Base-by-base conservation (phyloP, 2,797 vertebrate genomes). In the Epinephelus awoara region DNA sequence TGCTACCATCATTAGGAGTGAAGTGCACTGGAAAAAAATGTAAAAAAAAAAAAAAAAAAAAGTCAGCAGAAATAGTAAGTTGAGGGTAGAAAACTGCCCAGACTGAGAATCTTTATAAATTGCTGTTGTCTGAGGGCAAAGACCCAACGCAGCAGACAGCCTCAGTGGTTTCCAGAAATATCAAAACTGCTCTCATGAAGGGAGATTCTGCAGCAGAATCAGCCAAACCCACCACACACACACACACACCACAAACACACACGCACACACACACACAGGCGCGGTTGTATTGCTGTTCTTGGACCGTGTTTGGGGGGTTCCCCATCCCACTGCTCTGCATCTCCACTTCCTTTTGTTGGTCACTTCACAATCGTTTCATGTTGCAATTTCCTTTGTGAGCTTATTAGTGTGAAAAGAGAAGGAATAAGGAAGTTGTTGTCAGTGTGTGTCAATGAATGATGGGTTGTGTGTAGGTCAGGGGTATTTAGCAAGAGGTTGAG, bases 111-210 rank as follows among this genome's bases (percentile, higher is more conserved):
- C 80, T 87, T 80, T 88, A 71, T 81, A 83, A 89, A 87, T 69
- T 67, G 75, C 84, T 88, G 87, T 87, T 90, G 86, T 93, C 81
- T 90, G 66, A 88, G 68, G 85, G 71, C 61, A 79, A 29, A 52
- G 77, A 77, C 72, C 84, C 71, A 89, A 72, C 19, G 66, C 83
- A 85, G 79, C 85, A 85, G 79, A 86, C 80, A 54, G 70, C 56
- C 75, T 80, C 83, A 79, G 82, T 79, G 85, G 87, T 90, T 91
- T 93, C 91, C 86, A 83, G 85, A 94, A 95, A 94, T 93, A 93
- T 85, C 87, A 85, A 85, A 92, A 91, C 87, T 86, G 58, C 83
- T 84, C 77, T 85, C 76, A 85, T 72, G 75, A 84, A 71, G 78
- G 72, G 82, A 87, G 85, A 85, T 83, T 86, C 76, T 83, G 67